Conservation (phyloP, 2,888 invertebrate species). For the Pristionchus arcanus region DNA sequence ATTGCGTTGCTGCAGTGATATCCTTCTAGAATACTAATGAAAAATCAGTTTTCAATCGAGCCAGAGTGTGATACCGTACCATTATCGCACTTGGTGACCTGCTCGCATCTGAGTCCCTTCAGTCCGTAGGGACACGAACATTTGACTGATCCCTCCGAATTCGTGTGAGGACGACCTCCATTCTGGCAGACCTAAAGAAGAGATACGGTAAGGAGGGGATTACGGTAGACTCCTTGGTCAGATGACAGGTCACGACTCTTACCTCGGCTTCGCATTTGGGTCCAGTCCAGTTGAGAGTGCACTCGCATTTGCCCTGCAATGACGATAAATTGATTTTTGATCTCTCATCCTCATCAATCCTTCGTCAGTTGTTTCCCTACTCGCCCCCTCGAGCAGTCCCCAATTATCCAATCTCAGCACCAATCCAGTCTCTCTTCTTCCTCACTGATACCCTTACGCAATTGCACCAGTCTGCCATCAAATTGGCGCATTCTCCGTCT, state of each 20-base stretch:
- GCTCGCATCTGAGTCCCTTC: conserved; percentile 47
- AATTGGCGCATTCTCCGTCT: neutral
- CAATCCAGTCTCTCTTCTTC: neutral
- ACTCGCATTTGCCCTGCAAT: conserved; percentile 52
- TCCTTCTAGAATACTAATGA: neutral
- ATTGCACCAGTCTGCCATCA: neutral
- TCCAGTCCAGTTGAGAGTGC: conserved; percentile 38
- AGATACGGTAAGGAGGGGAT: neutral
- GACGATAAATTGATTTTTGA: conserved; percentile 5
- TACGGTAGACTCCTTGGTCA: neutral
- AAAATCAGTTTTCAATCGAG: neutral
- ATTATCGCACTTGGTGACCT: conserved; percentile 50
- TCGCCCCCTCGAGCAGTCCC: neutral
- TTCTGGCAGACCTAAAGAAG: conserved; percentile 36
- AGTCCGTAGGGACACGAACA: conserved; percentile 45
- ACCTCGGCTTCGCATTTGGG: conserved; percentile 45
- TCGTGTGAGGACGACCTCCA: conserved; percentile 11
- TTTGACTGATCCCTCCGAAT: conserved; percentile 6
- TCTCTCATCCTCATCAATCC: conserved; percentile 16
- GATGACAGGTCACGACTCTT: neutral
- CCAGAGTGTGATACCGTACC: conserved; percentile 41
- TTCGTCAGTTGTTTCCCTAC: conserved; percentile 1
- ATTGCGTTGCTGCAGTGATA: neutral
- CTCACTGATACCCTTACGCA: conserved; percentile 38
- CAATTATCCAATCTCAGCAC: conserved; percentile 41